phyloP scores from a whole-genome alignment of 2,888 invertebrate species.

The Lasius platythorax region DNA sequence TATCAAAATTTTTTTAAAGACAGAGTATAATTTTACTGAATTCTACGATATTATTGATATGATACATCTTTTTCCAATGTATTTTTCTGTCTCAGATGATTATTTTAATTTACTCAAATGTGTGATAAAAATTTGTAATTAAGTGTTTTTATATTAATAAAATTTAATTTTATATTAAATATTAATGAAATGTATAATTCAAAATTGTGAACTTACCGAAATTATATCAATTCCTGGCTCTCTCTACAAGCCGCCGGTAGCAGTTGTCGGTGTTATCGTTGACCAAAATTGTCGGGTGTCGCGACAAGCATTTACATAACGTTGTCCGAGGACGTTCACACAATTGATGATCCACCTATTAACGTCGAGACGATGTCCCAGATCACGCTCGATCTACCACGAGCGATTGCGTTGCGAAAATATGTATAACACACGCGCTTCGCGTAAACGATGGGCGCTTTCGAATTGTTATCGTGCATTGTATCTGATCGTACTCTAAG shows the following conservation, averaged over 20 bases:
- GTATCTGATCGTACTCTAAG: slow-evolving; percentile 23
- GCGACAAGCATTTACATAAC: slow-evolving; percentile 36
- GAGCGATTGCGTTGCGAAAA: not conserved
- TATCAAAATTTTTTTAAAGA: not conserved
- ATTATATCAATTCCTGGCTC: not conserved
- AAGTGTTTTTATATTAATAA: not conserved
- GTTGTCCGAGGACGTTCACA: slow-evolving; percentile 10
- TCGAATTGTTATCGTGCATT: slow-evolving; percentile 39
- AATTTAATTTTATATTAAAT: no score
- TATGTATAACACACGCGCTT: slow-evolving; percentile 7
- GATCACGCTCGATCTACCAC: slow-evolving; percentile 6
- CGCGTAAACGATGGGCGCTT: not conserved
- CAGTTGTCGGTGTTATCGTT: slow-evolving; percentile 28
- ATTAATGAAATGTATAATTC: not conserved
- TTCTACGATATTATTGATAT: not conserved
- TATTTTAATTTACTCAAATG: not conserved
- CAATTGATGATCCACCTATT: slow-evolving; percentile 31
- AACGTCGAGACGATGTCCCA: slow-evolving; percentile 41
- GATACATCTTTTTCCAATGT: not conserved
- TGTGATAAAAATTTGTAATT: not conserved
- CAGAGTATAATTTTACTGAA: not conserved
- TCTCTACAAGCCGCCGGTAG: not conserved
- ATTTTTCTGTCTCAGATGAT: not conserved
- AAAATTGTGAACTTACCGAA: slow-evolving; percentile 26
- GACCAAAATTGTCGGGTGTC: slow-evolving; percentile 20